Percentiles rank a stretch among this genome's conserved stretches.
phyloP scores from a whole-genome alignment of 2,888 invertebrate species.

The Synergus itoensis region DNA sequence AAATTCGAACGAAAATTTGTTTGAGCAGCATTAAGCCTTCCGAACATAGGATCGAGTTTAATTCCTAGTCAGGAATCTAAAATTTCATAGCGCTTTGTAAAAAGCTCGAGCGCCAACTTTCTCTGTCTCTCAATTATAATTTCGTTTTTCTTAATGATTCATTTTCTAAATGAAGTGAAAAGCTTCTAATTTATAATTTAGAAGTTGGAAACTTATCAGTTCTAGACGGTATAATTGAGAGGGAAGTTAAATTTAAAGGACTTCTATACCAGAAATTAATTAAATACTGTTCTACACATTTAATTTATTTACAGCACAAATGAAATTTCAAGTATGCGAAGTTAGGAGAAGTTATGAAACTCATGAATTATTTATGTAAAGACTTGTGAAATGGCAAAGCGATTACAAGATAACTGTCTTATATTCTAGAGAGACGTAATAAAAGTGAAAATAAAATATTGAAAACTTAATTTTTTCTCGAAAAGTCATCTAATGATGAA shows the following conservation, averaged over 20 bases:
- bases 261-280: not conserved
- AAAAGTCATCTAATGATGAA: no score
- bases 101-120: not conserved
- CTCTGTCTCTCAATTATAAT: not conserved
- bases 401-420: no score
- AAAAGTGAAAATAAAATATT: no score
- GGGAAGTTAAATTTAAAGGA: not conserved
- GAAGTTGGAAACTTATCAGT: not conserved
- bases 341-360: not conserved
- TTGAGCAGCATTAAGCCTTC: constrained; percentile 28
- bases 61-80: not conserved
- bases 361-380: not conserved
- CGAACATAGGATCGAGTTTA: not conserved
- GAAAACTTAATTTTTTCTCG: no score
- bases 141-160: not conserved
- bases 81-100: not conserved
- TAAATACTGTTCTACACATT: not conserved
- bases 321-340: not conserved
- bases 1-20: constrained; percentile 5
- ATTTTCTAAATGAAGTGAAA: not conserved
- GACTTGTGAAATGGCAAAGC: no score
- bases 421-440: no score
- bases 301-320: not conserved
- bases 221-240: not conserved
- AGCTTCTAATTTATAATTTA: not conserved